phyloP scores from a whole-genome alignment of 2,888 invertebrate species.

The Temnothorax ravouxi region DNA sequence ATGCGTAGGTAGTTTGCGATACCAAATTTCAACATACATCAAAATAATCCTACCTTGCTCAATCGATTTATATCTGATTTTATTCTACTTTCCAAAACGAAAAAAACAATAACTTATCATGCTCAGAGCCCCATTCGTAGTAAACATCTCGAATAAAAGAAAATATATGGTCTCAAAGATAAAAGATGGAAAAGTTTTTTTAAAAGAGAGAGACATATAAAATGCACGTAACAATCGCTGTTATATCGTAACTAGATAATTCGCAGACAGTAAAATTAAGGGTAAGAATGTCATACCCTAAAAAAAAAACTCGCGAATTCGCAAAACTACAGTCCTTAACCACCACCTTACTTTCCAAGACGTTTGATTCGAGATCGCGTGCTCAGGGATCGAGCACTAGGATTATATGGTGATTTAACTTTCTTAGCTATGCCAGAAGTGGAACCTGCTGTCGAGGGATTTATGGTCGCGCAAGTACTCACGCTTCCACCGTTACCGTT shows the following conservation, averaged over 20 bases:
- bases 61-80: conserved; percentile 10
- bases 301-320: conserved; percentile 20
- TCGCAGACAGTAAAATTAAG: conserved; percentile 46
- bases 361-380: conserved; percentile 85
- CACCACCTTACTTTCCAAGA: conserved; percentile 80
- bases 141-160: not conserved
- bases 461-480: conserved; percentile 70
- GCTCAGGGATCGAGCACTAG: conserved; percentile 81
- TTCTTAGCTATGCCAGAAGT: conserved; percentile 81
- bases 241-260: conserved; percentile 17
- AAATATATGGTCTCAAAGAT: not conserved
- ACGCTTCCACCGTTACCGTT: conserved; percentile 53
- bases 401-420: conserved; percentile 83
- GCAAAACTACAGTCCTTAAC: conserved; percentile 6
- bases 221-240: conserved; percentile 20
- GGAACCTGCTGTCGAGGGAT: conserved; percentile 58
- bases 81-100: not conserved
- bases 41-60: conserved; percentile 9
- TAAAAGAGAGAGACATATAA: conserved; percentile 26
- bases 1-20: not conserved
- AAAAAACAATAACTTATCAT: conserved; percentile 8
- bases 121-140: conserved; percentile 2
- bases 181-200: conserved; percentile 8
- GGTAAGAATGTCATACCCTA: conserved; percentile 67
- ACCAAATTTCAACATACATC: not conserved